Percentiles rank a stretch among this genome's conserved stretches.
Conservation (phyloP, 2,797 vertebrate genomes). For the Falco cherrug region DNA sequence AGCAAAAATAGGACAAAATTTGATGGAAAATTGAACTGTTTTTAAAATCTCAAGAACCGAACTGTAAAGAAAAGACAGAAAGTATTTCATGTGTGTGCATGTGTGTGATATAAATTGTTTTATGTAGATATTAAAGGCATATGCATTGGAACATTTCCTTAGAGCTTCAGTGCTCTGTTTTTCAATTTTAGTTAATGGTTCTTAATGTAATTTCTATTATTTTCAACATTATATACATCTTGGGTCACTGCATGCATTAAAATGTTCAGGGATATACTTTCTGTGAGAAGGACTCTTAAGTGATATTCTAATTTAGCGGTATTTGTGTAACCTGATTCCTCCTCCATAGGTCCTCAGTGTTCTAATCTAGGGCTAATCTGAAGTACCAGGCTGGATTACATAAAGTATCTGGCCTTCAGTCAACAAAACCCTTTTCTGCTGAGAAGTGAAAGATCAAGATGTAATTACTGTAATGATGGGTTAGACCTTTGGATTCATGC, state of each 20-base stretch:
- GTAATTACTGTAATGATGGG: constrained; percentile 62
- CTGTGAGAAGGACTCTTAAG: background rate
- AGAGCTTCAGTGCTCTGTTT: background rate
- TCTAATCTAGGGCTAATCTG: constrained; percentile 1
- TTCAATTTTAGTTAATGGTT: background rate
- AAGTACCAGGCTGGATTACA: background rate
- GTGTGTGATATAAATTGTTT: background rate
- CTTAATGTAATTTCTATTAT: background rate
- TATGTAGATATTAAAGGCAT: background rate
- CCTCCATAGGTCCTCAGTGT: background rate
- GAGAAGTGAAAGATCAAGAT: constrained; percentile 46
- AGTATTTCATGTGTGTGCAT: background rate
- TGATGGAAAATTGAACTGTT: background rate
- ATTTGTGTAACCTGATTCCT: background rate
- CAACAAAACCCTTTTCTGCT: constrained; percentile 37
- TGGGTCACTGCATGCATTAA: background rate
- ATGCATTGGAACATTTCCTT: background rate
- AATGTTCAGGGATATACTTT: background rate
- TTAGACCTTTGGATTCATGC: constrained; percentile 53
- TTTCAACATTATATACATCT: background rate
- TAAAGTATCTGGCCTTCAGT: constrained; percentile 25
- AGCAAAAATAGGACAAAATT: background rate
- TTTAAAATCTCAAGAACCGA: background rate
- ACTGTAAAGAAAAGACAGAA: background rate
- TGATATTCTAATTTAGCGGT: background rate